A percentile compares a stretch with the other conserved stretches of the same genome.
phyloP scores from a whole-genome alignment of 1,140 invertebrate genomes.

The Caerostris extrusa region DNA sequence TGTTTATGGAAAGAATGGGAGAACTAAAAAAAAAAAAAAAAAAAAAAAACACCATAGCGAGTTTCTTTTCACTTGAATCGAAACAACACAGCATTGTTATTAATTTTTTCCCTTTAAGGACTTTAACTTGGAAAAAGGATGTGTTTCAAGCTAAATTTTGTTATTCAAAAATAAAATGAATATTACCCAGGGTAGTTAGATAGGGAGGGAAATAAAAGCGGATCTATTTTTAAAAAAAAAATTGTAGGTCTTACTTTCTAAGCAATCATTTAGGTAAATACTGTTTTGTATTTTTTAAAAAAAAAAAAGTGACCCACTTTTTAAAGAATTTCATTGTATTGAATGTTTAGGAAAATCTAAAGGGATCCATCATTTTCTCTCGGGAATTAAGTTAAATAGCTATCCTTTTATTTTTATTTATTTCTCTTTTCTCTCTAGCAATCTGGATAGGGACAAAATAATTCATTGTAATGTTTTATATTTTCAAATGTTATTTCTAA shows the following conservation, averaged over 20 bases:
- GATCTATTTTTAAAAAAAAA: not conserved
- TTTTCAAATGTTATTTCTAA: no score
- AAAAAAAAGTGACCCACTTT: not conserved
- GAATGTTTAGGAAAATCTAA: not conserved
- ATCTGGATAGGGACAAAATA: no score
- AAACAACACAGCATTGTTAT: no score
- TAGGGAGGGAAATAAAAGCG: no score
- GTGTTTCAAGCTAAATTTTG: no score
- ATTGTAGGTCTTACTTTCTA: not conserved
- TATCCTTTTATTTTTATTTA: not conserved
- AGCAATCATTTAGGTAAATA: not conserved
- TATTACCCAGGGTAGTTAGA: no score
- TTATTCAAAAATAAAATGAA: no score
- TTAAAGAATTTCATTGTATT: not conserved
- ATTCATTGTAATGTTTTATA: no score
- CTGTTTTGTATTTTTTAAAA: not conserved
- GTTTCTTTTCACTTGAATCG: no score
- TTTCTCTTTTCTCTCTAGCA: not conserved
- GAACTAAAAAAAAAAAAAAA: not conserved
- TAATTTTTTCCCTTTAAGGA: no score
- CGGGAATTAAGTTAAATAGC: not conserved
- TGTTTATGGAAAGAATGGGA: not conserved
- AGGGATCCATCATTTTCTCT: not conserved
- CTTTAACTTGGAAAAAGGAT: no score
- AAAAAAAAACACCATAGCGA: not conserved